Percentiles rank a stretch among this genome's conserved stretches.
phyloP scores from a whole-genome alignment of 53 echinoderm and acorn worm genomes.

The Crossaster papposus region DNA sequence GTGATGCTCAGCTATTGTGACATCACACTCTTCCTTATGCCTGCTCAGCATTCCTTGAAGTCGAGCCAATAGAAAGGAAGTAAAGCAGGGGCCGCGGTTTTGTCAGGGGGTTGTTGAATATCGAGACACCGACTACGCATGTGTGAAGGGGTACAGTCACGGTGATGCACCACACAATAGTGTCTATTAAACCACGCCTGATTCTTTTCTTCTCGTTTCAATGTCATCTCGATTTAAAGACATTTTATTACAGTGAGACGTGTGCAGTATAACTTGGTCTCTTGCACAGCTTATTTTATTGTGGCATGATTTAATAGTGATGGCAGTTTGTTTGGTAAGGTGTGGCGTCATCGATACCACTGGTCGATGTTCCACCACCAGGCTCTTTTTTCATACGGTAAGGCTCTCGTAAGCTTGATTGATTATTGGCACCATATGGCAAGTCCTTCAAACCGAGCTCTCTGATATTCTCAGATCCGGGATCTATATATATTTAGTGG shows the following conservation, averaged over 20 bases:
- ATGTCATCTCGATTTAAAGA: slow-evolving; percentile 46
- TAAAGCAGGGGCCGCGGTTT: slow-evolving; percentile 24
- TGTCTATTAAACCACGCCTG: not conserved
- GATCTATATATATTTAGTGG: slow-evolving; percentile 37
- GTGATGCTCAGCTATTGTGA: slow-evolving; percentile 65
- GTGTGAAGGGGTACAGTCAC: slow-evolving; percentile 26
- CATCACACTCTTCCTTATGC: slow-evolving; percentile 64
- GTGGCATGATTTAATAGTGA: slow-evolving; percentile 31
- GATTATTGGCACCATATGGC: slow-evolving; percentile 63
- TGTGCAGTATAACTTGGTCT: not conserved
- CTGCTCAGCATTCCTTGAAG: slow-evolving; percentile 74
- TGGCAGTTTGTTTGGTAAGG: slow-evolving; percentile 36
- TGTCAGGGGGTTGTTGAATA: not conserved
- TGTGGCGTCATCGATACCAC: slow-evolving; percentile 53
- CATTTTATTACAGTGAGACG: slow-evolving; percentile 16
- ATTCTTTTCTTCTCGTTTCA: not conserved
- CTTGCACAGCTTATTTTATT: slow-evolving; percentile 18
- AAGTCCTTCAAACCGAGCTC: slow-evolving; percentile 59
- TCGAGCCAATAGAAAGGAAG: slow-evolving; percentile 59
- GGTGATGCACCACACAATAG: slow-evolving; percentile 1
- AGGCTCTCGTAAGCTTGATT: slow-evolving; percentile 62
- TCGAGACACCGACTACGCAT: slow-evolving; percentile 23
- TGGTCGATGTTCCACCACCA: slow-evolving; percentile 53
- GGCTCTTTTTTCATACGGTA: slow-evolving; percentile 34
- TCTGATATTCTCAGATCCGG: slow-evolving; percentile 62